A percentile compares a stretch with the other conserved stretches of the same genome.
phyloP scores from a whole-genome alignment of 37 sponge, comb jelly and placozoan genomes.

The Sycon ciliatum region DNA sequence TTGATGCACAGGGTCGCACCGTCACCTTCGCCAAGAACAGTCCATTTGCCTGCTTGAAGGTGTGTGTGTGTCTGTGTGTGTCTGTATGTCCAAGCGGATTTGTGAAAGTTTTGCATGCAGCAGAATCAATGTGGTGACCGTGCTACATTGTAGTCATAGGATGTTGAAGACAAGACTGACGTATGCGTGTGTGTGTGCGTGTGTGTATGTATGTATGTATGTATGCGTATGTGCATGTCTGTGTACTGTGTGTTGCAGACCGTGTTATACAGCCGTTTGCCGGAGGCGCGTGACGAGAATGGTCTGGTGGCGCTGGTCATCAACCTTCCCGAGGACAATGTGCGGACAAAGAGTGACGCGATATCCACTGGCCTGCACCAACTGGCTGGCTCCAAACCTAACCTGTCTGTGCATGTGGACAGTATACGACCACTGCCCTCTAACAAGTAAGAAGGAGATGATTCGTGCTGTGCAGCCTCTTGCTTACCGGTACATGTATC shows the following conservation, averaged over 20 bases:
- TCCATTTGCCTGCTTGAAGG: slow-evolving; percentile 44
- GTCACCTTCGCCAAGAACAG: slow-evolving; percentile 65
- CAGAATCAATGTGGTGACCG: background rate
- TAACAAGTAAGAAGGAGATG: slow-evolving; percentile 31
- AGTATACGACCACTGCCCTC: slow-evolving; percentile 59
- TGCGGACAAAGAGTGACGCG: slow-evolving; percentile 29
- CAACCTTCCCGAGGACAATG: slow-evolving; percentile 38
- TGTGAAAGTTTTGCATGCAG: slow-evolving; percentile 16
- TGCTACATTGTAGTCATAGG: background rate
- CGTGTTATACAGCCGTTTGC: slow-evolving; percentile 63
- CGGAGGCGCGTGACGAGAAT: slow-evolving; percentile 63
- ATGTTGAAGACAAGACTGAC: background rate
- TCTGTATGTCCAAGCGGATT: background rate
- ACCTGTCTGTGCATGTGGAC: slow-evolving; percentile 46
- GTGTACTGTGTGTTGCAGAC: slow-evolving; percentile 30
- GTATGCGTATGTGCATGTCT: background rate
- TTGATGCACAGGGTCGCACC: slow-evolving; percentile 37
- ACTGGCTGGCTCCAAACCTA: slow-evolving; percentile 6
- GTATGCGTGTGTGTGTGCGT: slow-evolving; percentile 10
- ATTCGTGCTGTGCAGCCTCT: background rate
- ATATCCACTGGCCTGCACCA: slow-evolving; percentile 5
- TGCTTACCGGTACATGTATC: background rate
- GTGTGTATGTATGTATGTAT: slow-evolving; percentile 6
- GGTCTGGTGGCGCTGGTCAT: slow-evolving; percentile 71
- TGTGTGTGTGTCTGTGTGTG: background rate